Evolutionary conservation across 2,113 vertebrate genomes (phyloP).

Genomic region (Hippocampus comes): DNA sequence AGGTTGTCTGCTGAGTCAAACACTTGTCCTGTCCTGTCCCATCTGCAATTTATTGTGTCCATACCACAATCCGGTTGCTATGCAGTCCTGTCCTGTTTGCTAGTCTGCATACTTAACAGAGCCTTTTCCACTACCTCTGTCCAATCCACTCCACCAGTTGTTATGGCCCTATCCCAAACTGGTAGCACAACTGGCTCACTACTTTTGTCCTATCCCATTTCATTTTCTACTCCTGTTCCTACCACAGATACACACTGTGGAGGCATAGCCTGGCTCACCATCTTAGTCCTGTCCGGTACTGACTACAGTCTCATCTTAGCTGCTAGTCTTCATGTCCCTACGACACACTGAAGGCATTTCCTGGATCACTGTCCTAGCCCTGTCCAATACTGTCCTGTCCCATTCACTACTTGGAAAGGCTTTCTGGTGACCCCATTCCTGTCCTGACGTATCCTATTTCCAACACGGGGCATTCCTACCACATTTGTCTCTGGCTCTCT

Average conservation of each 20-base stretch:
- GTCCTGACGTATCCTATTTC: no score
- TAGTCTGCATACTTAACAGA: background rate
- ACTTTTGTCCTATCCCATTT: background rate
- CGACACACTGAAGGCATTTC: no score
- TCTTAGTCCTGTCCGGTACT: no score
- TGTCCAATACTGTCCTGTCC: background rate
- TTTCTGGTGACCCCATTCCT: no score
- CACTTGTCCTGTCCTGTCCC: background rate
- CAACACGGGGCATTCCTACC: no score
- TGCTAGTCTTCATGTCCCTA: no score
- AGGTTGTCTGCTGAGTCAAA: constrained; percentile 60
- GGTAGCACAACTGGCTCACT: background rate
- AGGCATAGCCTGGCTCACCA: background rate
- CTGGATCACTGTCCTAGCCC: no score
- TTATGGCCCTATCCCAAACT: background rate
- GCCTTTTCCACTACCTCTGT: background rate
- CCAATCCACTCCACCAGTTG: background rate
- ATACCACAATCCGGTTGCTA: background rate
- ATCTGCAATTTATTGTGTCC: background rate
- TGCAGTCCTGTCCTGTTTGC: background rate
- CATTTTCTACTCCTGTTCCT: no score
- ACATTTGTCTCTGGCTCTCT: no score
- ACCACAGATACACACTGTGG: background rate
- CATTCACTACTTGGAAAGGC: no score
- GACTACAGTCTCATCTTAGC: no score